These are phyloP conservation scores for Siniperca obscura DNA, from an alignment of 2,797 vertebrate genomes.

Conservation along the genomic window DNA sequence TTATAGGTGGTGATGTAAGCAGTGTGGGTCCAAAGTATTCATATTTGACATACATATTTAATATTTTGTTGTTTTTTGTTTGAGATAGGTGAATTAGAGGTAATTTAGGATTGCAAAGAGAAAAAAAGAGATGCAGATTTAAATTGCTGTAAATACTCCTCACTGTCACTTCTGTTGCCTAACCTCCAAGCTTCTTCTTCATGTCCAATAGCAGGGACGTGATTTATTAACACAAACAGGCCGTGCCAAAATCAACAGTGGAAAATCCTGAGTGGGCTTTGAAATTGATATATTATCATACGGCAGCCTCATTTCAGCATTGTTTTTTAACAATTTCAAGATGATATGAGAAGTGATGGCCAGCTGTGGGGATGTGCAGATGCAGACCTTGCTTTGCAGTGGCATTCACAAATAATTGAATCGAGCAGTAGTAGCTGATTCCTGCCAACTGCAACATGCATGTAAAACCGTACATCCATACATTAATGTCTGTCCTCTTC, in stretches of 20 bases:
- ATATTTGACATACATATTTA: background rate
- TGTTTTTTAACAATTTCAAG: constrained; percentile 37
- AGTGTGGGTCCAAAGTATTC: background rate
- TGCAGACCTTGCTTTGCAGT: background rate
- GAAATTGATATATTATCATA: constrained; percentile 28
- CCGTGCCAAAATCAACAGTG: constrained; percentile 51
- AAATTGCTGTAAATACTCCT: constrained; percentile 24
- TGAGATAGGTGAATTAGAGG: background rate
- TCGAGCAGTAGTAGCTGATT: background rate
- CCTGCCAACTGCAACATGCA: background rate
- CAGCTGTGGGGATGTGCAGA: background rate
- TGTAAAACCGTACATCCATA: background rate
- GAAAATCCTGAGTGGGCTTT: constrained; percentile 32
- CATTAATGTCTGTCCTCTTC: background rate
- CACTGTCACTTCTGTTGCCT: background rate
- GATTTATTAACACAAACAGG: constrained; percentile 18
- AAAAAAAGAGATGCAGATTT: constrained; percentile 3
- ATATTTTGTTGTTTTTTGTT: background rate
- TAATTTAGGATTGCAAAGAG: background rate
- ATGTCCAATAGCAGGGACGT: constrained; percentile 22
- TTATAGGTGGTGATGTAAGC: constrained; percentile 3
- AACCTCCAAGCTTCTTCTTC: constrained; percentile 15
- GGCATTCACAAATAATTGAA: background rate
- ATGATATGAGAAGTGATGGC: constrained; percentile 15
- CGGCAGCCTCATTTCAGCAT: constrained; percentile 11